A percentile compares a stretch with the other conserved stretches of the same genome.
Evolutionary conservation across 2,888 invertebrate genomes (phyloP).

Genomic region (Cynaeus angustus): DNA sequence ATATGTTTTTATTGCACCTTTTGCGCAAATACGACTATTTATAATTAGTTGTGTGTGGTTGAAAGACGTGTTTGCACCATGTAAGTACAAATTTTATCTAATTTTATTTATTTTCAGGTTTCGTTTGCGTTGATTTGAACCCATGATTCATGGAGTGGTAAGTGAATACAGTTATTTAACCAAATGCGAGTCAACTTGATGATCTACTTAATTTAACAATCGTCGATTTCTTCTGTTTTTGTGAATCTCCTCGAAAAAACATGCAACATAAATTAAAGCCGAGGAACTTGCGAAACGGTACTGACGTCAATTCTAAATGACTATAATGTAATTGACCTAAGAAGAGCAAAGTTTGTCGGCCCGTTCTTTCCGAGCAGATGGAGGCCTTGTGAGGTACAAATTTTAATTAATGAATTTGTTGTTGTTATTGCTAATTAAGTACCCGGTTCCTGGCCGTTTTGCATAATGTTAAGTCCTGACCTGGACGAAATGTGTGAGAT

Average conservation of each 20-base stretch:
- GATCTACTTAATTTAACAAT: neutral
- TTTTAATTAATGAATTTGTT: slow-evolving; percentile 11
- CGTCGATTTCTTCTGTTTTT: slow-evolving; percentile 8
- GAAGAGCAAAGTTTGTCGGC: slow-evolving; percentile 39
- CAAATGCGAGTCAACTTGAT: neutral
- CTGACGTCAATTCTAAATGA: slow-evolving; percentile 43
- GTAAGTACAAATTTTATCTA: slow-evolving; percentile 50
- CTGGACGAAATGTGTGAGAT: slow-evolving; percentile 8
- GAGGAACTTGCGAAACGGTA: slow-evolving; percentile 32
- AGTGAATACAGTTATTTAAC: slow-evolving; percentile 22
- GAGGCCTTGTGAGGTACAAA: slow-evolving; percentile 4
- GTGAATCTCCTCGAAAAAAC: slow-evolving; percentile 12
- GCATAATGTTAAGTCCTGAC: slow-evolving; percentile 9
- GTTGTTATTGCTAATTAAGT: slow-evolving; percentile 7
- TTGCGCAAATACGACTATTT: slow-evolving; percentile 51
- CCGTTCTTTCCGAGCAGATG: slow-evolving; percentile 2
- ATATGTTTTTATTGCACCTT: slow-evolving; percentile 53
- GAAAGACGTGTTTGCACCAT: slow-evolving; percentile 13
- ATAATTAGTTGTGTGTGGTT: slow-evolving; percentile 23
- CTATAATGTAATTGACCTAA: slow-evolving; percentile 44
- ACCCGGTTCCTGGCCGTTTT: slow-evolving; percentile 11
- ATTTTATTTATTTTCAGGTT: slow-evolving; percentile 51
- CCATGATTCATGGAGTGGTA: slow-evolving; percentile 54
- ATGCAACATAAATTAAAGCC: slow-evolving; percentile 9
- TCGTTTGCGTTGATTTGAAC: slow-evolving; percentile 14